A percentile compares a stretch with the other conserved stretches of the same genome.
phyloP scores from a whole-genome alignment of 2,888 invertebrate genomes.

The Latrodectus elegans region DNA sequence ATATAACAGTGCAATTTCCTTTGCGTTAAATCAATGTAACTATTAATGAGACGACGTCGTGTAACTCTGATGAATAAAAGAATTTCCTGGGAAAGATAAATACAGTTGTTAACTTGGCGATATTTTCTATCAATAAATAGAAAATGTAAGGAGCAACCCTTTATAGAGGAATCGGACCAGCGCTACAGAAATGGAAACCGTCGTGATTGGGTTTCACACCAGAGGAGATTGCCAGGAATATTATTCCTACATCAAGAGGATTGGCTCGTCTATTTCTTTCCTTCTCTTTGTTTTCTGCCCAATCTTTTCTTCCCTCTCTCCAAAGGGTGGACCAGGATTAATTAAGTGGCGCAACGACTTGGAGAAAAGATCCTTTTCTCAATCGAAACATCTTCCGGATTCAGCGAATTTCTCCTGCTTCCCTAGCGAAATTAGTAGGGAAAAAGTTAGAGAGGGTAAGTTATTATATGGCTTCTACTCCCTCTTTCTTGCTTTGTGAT shows the following conservation, averaged over 20 bases:
- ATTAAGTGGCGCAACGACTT: constrained; percentile 34
- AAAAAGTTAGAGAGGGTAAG: background rate
- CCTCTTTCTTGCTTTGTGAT: too few relatives aligned
- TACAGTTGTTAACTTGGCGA: too few relatives aligned
- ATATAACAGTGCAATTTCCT: too few relatives aligned
- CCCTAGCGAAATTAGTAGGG: constrained; percentile 4
- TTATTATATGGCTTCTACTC: too few relatives aligned
- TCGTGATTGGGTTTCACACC: constrained; percentile 53
- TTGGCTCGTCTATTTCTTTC: constrained; percentile 14
- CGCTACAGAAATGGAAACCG: constrained; percentile 30
- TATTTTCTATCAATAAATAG: too few relatives aligned
- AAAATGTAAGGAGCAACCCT: background rate
- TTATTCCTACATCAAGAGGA: constrained; percentile 37
- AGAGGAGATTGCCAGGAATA: constrained; percentile 42
- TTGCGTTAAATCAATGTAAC: too few relatives aligned
- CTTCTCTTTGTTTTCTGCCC: constrained; percentile 12
- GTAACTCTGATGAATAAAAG: too few relatives aligned
- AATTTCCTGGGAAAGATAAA: too few relatives aligned
- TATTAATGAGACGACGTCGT: too few relatives aligned
- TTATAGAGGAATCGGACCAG: background rate
- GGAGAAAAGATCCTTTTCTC: constrained; percentile 22
- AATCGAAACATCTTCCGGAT: constrained; percentile 20
- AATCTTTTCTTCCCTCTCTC: background rate
- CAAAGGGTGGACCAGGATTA: constrained; percentile 35
- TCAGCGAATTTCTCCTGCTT: background rate